These are phyloP conservation scores for Agonopterix heracliana DNA, from an alignment of 2,888 invertebrate genomes.

Conservation along the genomic window DNA sequence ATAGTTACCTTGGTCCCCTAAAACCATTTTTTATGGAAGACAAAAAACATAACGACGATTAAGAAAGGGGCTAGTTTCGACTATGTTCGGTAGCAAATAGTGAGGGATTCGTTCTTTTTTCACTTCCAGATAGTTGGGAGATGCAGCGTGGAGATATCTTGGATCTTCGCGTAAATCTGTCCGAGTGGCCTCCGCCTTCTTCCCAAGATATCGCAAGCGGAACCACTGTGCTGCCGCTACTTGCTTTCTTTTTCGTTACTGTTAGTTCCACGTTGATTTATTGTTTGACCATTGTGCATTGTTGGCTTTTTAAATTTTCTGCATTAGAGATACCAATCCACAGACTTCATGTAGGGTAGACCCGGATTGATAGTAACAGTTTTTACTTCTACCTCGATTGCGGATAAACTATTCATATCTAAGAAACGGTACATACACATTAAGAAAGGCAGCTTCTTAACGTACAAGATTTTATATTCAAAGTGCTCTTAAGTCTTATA, in stretches of 20 bases:
- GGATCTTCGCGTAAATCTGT: conserved; percentile 54
- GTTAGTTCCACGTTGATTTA: conserved; percentile 38
- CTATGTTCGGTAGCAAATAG: neutral
- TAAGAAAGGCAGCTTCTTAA: no score
- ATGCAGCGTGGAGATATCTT: conserved; percentile 38
- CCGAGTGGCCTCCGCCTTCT: conserved; percentile 23
- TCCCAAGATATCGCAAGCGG: neutral
- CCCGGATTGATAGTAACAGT: no score
- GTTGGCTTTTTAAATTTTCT: conserved; percentile 1
- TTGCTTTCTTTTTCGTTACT: conserved; percentile 34
- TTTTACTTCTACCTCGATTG: no score
- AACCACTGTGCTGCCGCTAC: conserved; percentile 19
- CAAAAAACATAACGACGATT: no score
- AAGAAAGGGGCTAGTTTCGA: no score
- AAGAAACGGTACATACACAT: no score
- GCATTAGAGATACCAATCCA: neutral
- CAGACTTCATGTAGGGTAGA: no score
- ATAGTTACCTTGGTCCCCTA: no score
- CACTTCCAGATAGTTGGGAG: conserved; percentile 23
- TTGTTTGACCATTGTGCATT: conserved; percentile 15
- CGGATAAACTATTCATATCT: no score
- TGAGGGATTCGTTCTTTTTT: conserved; percentile 7
- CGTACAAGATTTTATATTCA: no score
- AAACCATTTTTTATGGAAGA: no score
- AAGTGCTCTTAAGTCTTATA: no score